Conservation (phyloP, 2,113 vertebrate genomes). For the Ardeotis arabs region DNA sequence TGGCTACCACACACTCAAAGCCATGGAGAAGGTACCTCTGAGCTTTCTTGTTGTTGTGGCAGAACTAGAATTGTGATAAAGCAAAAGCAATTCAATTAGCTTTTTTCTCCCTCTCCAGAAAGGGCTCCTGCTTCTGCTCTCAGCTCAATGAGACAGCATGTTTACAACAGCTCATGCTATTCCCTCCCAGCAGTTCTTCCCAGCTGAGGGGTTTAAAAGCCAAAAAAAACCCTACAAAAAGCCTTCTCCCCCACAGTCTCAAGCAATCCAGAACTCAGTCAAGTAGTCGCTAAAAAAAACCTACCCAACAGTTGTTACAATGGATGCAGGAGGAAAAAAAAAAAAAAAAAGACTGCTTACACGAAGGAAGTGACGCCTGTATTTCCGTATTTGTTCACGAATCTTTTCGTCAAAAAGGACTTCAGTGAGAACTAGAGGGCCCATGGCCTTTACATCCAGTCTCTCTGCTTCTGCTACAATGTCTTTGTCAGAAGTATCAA, state of each 20-base stretch:
- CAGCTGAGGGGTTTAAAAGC: background rate
- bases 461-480: conserved; percentile 96
- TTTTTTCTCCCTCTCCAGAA: background rate
- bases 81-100: background rate
- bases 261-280: background rate
- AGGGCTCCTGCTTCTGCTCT: background rate
- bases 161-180: background rate
- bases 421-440: conserved; percentile 95
- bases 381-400: conserved; percentile 96
- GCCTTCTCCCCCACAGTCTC: background rate
- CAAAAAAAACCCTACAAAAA: background rate
- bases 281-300: background rate
- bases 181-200: background rate
- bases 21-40: conserved; percentile 95
- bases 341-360: conserved; percentile 68
- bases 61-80: conserved; percentile 81
- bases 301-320: accelerated
- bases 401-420: conserved; percentile 96
- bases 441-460: conserved; percentile 96
- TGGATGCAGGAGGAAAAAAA: background rate
- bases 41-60: conserved; percentile 97
- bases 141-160: accelerated
- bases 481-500: conserved; percentile 92
- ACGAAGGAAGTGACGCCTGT: conserved; percentile 94
- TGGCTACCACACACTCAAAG: conserved; percentile 94